Conservation (phyloP, 1,140 invertebrate genomes). For the Euura lappo region DNA sequence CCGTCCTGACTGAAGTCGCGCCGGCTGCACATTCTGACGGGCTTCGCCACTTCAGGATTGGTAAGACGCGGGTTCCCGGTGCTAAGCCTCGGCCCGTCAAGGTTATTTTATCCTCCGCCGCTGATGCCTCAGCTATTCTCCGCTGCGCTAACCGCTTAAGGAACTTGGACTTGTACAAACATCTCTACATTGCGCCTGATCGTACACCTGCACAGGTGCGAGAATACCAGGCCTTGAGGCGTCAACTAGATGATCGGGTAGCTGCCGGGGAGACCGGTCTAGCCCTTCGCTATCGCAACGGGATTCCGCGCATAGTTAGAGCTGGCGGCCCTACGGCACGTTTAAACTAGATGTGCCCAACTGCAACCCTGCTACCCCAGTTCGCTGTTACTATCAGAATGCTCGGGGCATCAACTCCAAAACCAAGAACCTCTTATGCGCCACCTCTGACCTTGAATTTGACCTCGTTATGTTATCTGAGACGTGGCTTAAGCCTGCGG, state of each 20-base stretch:
- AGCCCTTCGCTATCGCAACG: not conserved
- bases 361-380: too few relatives aligned
- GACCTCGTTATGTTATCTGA: too few relatives aligned
- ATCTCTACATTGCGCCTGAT: not conserved
- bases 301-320: too few relatives aligned
- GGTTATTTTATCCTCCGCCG: not conserved
- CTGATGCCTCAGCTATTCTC: not conserved
- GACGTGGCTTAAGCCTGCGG: too few relatives aligned
- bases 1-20: not conserved
- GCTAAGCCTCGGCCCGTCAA: not conserved
- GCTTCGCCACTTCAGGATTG: not conserved
- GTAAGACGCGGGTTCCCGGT: not conserved
- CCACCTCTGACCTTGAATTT: too few relatives aligned
- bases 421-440: too few relatives aligned
- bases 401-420: too few relatives aligned
- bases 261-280: not conserved
- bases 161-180: not conserved
- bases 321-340: too few relatives aligned
- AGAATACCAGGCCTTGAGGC: not conserved
- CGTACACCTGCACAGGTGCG: not conserved
- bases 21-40: not conserved
- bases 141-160: not conserved
- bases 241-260: not conserved
- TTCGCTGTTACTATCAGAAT: too few relatives aligned
- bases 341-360: too few relatives aligned